A percentile compares a stretch with the other conserved stretches of the same genome.
These are phyloP conservation scores for Ceratitis capitata DNA, from an alignment of 1,140 invertebrate species.

Conservation along the genomic window DNA sequence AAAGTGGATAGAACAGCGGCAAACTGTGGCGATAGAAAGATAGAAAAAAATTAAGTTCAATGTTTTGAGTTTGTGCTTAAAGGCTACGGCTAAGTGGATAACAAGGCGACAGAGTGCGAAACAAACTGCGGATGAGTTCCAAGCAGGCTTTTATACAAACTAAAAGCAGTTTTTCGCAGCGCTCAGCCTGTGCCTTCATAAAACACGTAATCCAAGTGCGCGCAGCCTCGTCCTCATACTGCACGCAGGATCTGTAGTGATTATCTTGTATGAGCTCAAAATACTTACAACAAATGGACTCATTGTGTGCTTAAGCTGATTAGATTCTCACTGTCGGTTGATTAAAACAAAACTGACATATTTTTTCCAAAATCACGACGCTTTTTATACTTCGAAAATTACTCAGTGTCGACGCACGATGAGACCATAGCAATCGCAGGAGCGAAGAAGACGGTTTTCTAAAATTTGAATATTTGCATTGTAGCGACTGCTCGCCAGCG, in stretches of 20 bases:
- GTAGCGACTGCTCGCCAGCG: not conserved
- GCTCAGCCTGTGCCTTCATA: not conserved
- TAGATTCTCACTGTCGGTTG: constrained; percentile 63
- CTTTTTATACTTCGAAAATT: constrained; percentile 57
- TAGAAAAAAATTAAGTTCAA: not conserved
- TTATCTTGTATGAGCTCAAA: not conserved
- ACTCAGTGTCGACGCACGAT: not conserved
- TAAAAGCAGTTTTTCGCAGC: not conserved
- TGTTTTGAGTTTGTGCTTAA: not conserved
- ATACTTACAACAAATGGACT: constrained; percentile 63
- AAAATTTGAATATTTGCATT: constrained; percentile 23
- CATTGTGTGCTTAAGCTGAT: constrained; percentile 61
- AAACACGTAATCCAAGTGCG: not conserved
- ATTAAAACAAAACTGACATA: constrained; percentile 65
- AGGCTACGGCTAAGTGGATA: not conserved
- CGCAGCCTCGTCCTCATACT: not conserved
- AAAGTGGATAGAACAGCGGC: constrained; percentile 62
- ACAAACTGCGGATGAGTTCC: not conserved
- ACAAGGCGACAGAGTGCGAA: not conserved
- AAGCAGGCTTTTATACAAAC: not conserved
- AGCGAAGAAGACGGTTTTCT: constrained; percentile 3
- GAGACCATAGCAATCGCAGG: not conserved
- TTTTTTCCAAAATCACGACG: constrained; percentile 52
- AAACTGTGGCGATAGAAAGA: constrained; percentile 48
- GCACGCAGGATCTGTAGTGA: not conserved